These are phyloP conservation scores for Mesocricetus auratus DNA, from an alignment of 2,113 vertebrate genomes.

Conservation along the genomic window DNA sequence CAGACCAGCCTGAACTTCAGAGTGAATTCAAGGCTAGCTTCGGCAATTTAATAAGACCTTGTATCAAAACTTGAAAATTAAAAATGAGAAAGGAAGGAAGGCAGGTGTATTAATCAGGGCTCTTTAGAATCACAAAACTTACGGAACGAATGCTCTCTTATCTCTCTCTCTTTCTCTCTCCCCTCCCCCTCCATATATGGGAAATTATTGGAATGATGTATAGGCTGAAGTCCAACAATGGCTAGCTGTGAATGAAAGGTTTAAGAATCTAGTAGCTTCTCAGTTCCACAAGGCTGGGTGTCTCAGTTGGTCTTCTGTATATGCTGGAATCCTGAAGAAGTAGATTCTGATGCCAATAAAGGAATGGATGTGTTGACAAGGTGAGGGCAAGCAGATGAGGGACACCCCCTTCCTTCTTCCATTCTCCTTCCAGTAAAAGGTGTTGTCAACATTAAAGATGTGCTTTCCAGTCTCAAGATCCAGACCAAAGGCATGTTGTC, in stretches of 20 bases:
- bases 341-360: background rate
- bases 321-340: background rate
- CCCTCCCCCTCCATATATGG: background rate
- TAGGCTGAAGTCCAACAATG: background rate
- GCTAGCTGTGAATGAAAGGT: background rate
- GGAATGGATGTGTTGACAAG: background rate
- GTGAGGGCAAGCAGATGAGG: background rate
- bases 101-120: background rate
- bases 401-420: background rate
- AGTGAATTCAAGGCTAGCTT: background rate
- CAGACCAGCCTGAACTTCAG: background rate
- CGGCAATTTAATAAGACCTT: background rate
- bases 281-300: background rate
- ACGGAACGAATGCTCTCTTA: background rate
- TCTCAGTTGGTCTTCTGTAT: background rate
- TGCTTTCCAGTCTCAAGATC: background rate
- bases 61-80: too few species aligned
- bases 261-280: background rate
- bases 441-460: background rate
- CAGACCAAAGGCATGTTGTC: background rate
- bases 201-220: background rate
- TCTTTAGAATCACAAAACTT: background rate
- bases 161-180: too few species aligned
- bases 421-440: background rate
- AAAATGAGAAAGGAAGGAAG: background rate